Evolutionary conservation across 2,888 invertebrate species (phyloP).

Genomic region (Gonocerus acuteangulatus): DNA sequence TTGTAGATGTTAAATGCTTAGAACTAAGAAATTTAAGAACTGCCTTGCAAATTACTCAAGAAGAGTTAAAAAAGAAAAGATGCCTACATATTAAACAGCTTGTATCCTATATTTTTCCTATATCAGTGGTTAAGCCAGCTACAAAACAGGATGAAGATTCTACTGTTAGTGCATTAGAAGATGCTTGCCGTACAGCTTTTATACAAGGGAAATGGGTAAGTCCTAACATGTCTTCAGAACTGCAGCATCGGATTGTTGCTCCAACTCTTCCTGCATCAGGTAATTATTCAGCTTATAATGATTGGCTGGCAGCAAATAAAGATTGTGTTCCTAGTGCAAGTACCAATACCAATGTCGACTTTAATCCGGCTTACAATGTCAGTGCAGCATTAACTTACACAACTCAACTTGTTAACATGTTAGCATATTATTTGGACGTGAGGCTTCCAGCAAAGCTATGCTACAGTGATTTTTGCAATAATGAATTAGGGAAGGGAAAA

Average conservation of each 20-base stretch:
- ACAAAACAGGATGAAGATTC: slow-evolving; percentile 44
- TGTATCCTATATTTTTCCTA: slow-evolving; percentile 62
- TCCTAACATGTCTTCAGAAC: slow-evolving; percentile 59
- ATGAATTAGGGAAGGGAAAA: slow-evolving; percentile 60
- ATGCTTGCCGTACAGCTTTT: slow-evolving; percentile 70
- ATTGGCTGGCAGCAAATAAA: slow-evolving; percentile 59
- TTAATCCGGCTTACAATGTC: slow-evolving; percentile 63
- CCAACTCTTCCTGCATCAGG: slow-evolving; percentile 76
- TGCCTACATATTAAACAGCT: slow-evolving; percentile 55
- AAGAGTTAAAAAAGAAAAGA: slow-evolving; percentile 52
- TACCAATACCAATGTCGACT: slow-evolving; percentile 50
- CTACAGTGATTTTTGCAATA: slow-evolving; percentile 72
- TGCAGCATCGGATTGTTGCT: slow-evolving; percentile 70
- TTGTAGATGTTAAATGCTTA: slow-evolving; percentile 49
- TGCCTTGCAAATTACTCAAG: slow-evolving; percentile 43
- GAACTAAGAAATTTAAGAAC: slow-evolving; percentile 46
- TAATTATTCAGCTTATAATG: slow-evolving; percentile 68
- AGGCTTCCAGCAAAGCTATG: slow-evolving; percentile 67
- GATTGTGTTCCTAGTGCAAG: slow-evolving; percentile 46
- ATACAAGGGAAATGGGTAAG: slow-evolving; percentile 71
- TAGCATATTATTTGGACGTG: slow-evolving; percentile 76
- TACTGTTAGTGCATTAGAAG: slow-evolving; percentile 55
- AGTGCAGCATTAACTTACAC: slow-evolving; percentile 77
- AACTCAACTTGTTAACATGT: slow-evolving; percentile 71
- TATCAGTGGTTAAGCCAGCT: slow-evolving; percentile 42